Evolutionary conservation across 2,797 vertebrate genomes (phyloP).

Genomic region (Podarcis siculus): DNA sequence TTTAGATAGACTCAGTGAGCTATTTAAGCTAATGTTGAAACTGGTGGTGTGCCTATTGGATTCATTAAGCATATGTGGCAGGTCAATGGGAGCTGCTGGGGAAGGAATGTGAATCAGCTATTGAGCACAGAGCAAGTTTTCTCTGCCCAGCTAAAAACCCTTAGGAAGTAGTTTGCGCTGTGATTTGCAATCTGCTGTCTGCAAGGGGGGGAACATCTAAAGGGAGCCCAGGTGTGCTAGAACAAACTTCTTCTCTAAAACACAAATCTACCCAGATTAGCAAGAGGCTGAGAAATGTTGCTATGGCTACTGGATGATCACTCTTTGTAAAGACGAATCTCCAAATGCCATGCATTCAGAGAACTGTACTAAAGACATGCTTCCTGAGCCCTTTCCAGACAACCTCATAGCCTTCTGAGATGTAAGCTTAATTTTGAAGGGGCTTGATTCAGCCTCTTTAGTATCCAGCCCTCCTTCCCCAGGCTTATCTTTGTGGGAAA

Average conservation of each 20-base stretch:
- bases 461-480: neutral
- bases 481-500: neutral
- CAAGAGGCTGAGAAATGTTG: neutral
- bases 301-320: neutral
- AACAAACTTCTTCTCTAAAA: neutral
- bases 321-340: neutral
- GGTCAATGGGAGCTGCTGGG: neutral
- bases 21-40: conserved; percentile 10
- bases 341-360: neutral
- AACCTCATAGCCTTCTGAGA: neutral
- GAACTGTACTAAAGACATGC: neutral
- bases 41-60: neutral
- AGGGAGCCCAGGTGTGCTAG: neutral
- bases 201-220: neutral
- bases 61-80: conserved; percentile 1
- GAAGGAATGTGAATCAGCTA: neutral
- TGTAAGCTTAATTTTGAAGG: too few species aligned
- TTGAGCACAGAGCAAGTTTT: conserved; percentile 5
- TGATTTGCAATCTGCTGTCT: neutral
- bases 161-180: neutral
- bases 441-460: too few species aligned
- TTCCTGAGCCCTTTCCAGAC: neutral
- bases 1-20: conserved; percentile 27
- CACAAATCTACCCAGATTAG: neutral
- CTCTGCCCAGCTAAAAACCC: neutral